phyloP scores from a whole-genome alignment of 2,797 vertebrate genomes.

The Semaprochilodus insignis region DNA sequence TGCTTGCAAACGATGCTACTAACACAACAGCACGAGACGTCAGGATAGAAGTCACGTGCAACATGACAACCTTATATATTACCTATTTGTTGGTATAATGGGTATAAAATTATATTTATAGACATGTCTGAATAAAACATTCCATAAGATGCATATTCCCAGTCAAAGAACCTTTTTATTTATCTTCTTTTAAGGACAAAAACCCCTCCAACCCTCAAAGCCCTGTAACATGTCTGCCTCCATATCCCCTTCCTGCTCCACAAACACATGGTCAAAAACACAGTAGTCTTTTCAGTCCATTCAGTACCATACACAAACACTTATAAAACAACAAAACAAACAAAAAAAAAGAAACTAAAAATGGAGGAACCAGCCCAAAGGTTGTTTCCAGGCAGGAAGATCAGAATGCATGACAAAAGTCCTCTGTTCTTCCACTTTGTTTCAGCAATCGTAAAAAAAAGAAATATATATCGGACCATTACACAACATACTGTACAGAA shows the following conservation, averaged over 20 bases:
- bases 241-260: slow-evolving; percentile 62
- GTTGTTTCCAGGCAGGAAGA: slow-evolving; percentile 38
- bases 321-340: slow-evolving; percentile 58
- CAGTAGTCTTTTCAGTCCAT: slow-evolving; percentile 75
- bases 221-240: slow-evolving; percentile 59
- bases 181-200: slow-evolving; percentile 74
- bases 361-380: slow-evolving; percentile 50
- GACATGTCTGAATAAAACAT: not conserved
- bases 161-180: slow-evolving; percentile 70
- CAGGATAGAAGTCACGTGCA: too few relatives aligned
- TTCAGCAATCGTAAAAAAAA: slow-evolving; percentile 58
- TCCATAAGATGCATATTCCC: slow-evolving; percentile 20
- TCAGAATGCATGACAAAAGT: slow-evolving; percentile 70
- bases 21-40: too few relatives aligned
- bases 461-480: slow-evolving; percentile 54
- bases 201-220: slow-evolving; percentile 62
- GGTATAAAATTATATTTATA: not conserved
- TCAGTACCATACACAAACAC: slow-evolving; percentile 75
- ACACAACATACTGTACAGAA: slow-evolving; percentile 46
- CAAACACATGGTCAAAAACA: slow-evolving; percentile 81
- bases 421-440: slow-evolving; percentile 64
- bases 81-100: too few relatives aligned
- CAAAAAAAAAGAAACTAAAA: slow-evolving; percentile 54
- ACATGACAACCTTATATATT: too few relatives aligned
- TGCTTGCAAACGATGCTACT: too few relatives aligned